A percentile compares a stretch with the other conserved stretches of the same genome.
Evolutionary conservation across 2,113 vertebrate genomes (phyloP).

Genomic region (Rhineura floridana): DNA sequence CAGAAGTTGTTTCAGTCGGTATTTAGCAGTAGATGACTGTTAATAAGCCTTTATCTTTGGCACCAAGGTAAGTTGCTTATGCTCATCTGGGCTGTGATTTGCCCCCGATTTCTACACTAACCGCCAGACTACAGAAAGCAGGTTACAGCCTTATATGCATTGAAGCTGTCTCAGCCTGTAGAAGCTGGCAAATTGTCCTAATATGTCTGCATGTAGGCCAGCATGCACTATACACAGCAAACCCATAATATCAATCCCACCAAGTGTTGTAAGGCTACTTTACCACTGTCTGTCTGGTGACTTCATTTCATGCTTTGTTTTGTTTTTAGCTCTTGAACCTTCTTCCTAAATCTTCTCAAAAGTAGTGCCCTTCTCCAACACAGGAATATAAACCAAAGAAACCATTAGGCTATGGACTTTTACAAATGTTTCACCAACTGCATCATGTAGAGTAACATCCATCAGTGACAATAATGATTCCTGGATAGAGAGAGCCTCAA

Average conservation of each 20-base stretch:
- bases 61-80: conserved; percentile 44
- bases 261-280: rapidly evolving
- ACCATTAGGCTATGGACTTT: neutral
- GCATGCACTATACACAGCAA: neutral
- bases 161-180: neutral
- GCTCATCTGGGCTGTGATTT: conserved; percentile 11
- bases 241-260: neutral
- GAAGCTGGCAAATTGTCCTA: neutral
- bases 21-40: conserved; percentile 50
- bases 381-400: neutral
- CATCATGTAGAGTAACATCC: conserved; percentile 1
- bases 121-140: neutral
- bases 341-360: neutral
- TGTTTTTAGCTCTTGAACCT: neutral
- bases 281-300: rapidly evolving
- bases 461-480: neutral
- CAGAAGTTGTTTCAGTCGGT: neutral
- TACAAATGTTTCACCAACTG: neutral
- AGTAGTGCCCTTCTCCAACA: neutral
- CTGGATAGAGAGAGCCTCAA: conserved; percentile 6
- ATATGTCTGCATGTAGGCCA: neutral
- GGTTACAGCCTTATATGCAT: neutral
- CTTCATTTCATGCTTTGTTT: too few species aligned
- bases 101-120: neutral
- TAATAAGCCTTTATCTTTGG: conserved; percentile 56